These are phyloP conservation scores for Frieseomelitta varia DNA, from an alignment of 1,140 invertebrate species.

Conservation along the genomic window DNA sequence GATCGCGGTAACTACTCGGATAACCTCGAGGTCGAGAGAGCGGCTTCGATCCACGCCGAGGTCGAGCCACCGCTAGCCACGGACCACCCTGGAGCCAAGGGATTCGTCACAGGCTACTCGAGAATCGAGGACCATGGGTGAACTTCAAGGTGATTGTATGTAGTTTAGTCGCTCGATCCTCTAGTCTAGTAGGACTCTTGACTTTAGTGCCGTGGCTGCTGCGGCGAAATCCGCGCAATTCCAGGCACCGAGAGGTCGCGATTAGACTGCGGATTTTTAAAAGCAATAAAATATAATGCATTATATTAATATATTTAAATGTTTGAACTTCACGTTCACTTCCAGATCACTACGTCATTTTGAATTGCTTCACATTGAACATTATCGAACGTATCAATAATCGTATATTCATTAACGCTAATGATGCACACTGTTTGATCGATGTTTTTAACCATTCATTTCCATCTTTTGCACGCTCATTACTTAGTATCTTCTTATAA, in stretches of 20 bases:
- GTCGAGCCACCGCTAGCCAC: conserved; percentile 4
- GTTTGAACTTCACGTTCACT: too few species aligned
- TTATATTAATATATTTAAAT: too few species aligned
- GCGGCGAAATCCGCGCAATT: background rate
- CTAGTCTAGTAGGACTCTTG: background rate
- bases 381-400: too few species aligned
- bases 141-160: background rate
- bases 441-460: too few species aligned
- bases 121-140: background rate
- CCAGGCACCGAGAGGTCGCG: background rate
- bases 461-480: too few species aligned
- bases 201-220: background rate
- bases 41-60: background rate
- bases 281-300: too few species aligned
- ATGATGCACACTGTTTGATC: too few species aligned
- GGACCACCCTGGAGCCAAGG: background rate
- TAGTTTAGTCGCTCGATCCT: background rate
- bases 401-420: too few species aligned
- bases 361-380: too few species aligned
- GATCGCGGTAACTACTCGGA: background rate
- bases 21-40: background rate
- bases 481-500: too few species aligned
- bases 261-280: too few species aligned
- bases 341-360: too few species aligned
- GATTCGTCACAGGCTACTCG: background rate